Conservation (phyloP, 2,797 vertebrate species). For the Monodelphis domestica region DNA sequence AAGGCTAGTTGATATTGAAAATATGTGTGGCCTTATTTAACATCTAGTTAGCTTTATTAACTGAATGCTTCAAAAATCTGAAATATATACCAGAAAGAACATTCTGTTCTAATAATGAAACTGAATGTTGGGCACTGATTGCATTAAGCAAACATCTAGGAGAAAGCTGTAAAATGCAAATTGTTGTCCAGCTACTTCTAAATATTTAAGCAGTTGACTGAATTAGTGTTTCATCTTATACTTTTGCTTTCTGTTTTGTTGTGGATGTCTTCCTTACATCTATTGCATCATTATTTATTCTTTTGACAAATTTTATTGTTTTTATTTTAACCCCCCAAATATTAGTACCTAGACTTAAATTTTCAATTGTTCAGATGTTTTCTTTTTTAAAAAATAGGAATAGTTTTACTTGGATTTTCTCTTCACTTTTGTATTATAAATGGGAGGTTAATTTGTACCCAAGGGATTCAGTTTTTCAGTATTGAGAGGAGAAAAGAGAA, state of each 20-base stretch:
- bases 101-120: slow-evolving; percentile 61
- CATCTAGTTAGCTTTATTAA: slow-evolving; percentile 74
- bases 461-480: too few relatives aligned
- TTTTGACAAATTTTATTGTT: not conserved
- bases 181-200: slow-evolving; percentile 24
- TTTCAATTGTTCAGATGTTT: not conserved
- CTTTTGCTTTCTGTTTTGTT: not conserved
- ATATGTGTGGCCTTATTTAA: slow-evolving; percentile 76
- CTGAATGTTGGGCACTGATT: slow-evolving; percentile 61
- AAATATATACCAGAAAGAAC: slow-evolving; percentile 72
- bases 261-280: not conserved
- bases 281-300: not conserved
- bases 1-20: slow-evolving; percentile 75
- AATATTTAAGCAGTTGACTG: slow-evolving; percentile 21
- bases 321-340: not conserved
- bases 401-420: too few relatives aligned
- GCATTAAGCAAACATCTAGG: slow-evolving; percentile 40
- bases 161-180: slow-evolving; percentile 54
- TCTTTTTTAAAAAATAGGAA: not conserved
- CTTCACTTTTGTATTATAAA: too few relatives aligned
- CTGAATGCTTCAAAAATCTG: slow-evolving; percentile 73
- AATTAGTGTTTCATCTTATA: slow-evolving; percentile 25
- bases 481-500: too few relatives aligned
- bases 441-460: too few relatives aligned
- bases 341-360: not conserved